Evolutionary conservation across 1,140 invertebrate species (phyloP), one percentile per base, ranked within the genome.

Genomic region (Spodoptera litura): DNA sequence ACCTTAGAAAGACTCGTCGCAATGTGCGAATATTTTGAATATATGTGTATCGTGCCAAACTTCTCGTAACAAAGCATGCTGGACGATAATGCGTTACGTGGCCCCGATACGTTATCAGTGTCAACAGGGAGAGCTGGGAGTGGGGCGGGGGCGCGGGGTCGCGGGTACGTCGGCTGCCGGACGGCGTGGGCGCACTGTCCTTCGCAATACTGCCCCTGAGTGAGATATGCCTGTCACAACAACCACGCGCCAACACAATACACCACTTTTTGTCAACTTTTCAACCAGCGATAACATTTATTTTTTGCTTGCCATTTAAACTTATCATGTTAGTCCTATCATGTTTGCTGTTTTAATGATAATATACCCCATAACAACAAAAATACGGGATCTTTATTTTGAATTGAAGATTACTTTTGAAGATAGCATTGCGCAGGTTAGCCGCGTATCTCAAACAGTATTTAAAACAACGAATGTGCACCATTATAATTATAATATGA

Each of bases 131-230:
- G 31, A 56, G 53, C 53, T 10, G 62, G 55, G 71, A 35, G 80
- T 62, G 52, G 71, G 31, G 80, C 55, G 78, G 25, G 70, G 13
- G 78, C 31, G 70, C 27, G 62, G 20, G 20, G 20, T 20, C 20
- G 20, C 20, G 56, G 78, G 4, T 70, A 59, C 76, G 3, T n/a
- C n/a, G 20, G 78, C 27, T 52, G 79, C 78, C 76, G 90, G 90
- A 91, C 82, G 85, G 78, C 86, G 90, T 90, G 84, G 91, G 91
- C 86, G 89, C 81, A 59, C 68, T 87, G 90, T 87, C 90, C 91
- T 90, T 93, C 89, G 87, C 86, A 84, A 85, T 81, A 83, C 83
- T 87, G 84, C 82, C 86, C 87, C 82, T 83, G 83, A 84, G 88
- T 77, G 79, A 52, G 59, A 27, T 55, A 51, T 12, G n/a, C 61